Percentiles rank a stretch among this genome's conserved stretches.
phyloP scores from a whole-genome alignment of 2,113 vertebrate species.

The Cervus canadensis region DNA sequence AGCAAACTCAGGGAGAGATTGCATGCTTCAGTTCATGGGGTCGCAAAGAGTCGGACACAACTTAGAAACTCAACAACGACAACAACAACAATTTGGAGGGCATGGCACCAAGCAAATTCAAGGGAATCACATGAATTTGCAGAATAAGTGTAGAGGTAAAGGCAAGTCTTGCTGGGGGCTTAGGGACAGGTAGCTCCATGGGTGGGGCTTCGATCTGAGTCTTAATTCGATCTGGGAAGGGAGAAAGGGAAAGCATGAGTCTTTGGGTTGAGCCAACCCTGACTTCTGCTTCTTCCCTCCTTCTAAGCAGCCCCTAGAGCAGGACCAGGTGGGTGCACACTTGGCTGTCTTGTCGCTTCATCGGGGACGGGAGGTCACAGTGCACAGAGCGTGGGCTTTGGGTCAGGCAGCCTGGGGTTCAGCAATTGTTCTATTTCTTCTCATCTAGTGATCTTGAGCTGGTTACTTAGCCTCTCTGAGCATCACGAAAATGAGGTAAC shows the following conservation, averaged over 20 bases:
- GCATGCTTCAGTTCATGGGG: neutral
- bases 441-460: neutral
- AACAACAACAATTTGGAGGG: neutral
- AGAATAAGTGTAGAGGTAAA: neutral
- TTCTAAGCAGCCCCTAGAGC: no score
- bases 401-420: neutral
- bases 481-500: neutral
- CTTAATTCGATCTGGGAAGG: neutral
- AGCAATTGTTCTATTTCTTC: neutral
- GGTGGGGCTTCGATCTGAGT: neutral
- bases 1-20: neutral
- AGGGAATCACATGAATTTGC: neutral
- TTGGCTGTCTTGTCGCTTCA: neutral
- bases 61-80: neutral
- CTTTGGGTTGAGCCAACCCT: neutral
- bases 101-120: neutral
- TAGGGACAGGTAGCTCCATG: neutral
- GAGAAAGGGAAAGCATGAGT: neutral
- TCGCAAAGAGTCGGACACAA: neutral
- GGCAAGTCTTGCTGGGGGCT: neutral
- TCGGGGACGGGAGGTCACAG: neutral
- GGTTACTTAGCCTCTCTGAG: neutral
- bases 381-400: accelerated
- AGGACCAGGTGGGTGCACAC: accelerated
- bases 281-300: neutral